phyloP scores from a whole-genome alignment of 1,140 invertebrate species.

The Bombus sylvicola region DNA sequence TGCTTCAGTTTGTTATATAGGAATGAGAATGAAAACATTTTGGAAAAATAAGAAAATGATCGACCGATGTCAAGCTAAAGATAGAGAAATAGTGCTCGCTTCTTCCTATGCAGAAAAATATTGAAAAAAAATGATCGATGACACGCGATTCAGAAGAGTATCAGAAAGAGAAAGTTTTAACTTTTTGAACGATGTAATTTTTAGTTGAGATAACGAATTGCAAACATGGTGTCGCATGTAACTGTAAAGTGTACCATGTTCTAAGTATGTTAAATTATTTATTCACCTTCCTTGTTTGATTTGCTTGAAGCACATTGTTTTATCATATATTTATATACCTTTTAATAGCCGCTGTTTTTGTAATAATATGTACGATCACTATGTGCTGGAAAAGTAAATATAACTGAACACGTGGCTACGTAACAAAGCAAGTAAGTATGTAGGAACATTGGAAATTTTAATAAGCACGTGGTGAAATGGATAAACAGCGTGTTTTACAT shows the following conservation, averaged over 20 bases:
- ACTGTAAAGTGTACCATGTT: conserved; percentile 13
- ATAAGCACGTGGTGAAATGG: neutral
- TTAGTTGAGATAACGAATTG: neutral
- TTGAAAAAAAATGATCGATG: too few relatives aligned
- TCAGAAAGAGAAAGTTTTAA: conserved; percentile 27
- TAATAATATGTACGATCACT: neutral
- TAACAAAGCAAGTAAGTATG: conserved; percentile 22
- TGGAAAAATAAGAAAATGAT: neutral
- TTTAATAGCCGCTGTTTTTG: neutral
- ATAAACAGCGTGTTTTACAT: neutral
- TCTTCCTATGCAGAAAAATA: neutral
- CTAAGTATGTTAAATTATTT: conserved; percentile 1
- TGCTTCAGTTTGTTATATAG: too few relatives aligned
- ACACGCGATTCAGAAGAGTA: neutral
- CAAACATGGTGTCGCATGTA: conserved; percentile 39
- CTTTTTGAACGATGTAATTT: neutral
- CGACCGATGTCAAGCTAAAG: neutral
- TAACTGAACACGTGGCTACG: neutral
- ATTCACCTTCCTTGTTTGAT: neutral
- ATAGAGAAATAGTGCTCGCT: neutral
- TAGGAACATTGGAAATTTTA: neutral
- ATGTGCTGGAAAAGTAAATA: neutral
- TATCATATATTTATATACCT: neutral
- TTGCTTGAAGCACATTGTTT: conserved; percentile 24
- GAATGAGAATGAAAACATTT: too few relatives aligned